Percentiles rank a stretch among this genome's conserved stretches.
Evolutionary conservation across 2,888 invertebrate species (phyloP).

Genomic region (Drosophila robusta): DNA sequence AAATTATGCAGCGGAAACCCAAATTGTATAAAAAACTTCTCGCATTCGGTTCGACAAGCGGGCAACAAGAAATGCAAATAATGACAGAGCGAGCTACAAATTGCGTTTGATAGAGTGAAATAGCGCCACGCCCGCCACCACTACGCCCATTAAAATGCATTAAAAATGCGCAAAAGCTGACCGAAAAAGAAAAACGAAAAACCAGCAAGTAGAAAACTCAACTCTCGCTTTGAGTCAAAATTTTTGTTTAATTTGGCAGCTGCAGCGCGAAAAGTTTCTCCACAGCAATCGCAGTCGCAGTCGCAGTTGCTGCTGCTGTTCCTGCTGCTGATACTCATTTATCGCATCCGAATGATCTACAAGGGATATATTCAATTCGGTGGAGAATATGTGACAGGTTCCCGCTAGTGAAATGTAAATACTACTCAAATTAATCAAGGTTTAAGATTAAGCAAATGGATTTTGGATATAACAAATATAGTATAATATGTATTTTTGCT

Average conservation of each 20-base stretch:
- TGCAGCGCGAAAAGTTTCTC: constrained; percentile 57
- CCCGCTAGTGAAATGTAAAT: not conserved
- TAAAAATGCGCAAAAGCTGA: constrained; percentile 58
- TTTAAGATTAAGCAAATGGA: not conserved
- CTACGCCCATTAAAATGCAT: constrained; percentile 56
- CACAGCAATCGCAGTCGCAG: constrained; percentile 10
- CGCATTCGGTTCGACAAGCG: constrained; percentile 40
- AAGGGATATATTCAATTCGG: not conserved
- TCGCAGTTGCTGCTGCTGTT: constrained; percentile 4
- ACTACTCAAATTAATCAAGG: not conserved
- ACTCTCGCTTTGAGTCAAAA: constrained; percentile 47
- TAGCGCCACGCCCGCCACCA: constrained; percentile 14
- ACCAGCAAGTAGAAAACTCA: constrained; percentile 18
- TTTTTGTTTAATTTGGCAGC: constrained; percentile 74
- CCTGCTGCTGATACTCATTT: constrained; percentile 17
- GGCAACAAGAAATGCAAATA: constrained; percentile 72
- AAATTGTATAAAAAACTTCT: constrained; percentile 40
- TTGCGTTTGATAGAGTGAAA: constrained; percentile 66
- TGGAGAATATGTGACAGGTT: not conserved
- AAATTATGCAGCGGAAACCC: constrained; percentile 33
- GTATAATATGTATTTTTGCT: no score
- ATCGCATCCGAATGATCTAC: not conserved
- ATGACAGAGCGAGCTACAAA: constrained; percentile 50
- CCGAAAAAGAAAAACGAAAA: constrained; percentile 43
- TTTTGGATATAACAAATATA: not conserved